Conservation (phyloP, 2,113 vertebrate genomes). For the Phylloscopus whistleri region DNA sequence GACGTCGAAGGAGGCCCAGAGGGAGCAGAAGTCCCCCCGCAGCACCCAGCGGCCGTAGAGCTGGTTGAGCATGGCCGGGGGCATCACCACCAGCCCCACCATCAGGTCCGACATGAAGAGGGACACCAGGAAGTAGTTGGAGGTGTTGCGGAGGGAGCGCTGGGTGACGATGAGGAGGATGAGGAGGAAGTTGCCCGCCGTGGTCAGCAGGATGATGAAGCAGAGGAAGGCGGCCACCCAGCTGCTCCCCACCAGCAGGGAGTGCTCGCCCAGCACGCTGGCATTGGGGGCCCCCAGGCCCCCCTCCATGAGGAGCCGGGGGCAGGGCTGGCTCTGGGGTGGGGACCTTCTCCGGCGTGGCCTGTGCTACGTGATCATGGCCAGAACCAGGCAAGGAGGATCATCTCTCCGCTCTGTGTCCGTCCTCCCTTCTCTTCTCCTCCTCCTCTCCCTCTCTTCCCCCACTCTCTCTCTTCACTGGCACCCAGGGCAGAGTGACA, state of each 20-base stretch:
- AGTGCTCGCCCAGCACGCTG: conserved; percentile 29
- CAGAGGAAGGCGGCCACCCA: conserved; percentile 85
- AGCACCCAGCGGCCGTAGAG: conserved; percentile 92
- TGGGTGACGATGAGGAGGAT: conserved; percentile 89
- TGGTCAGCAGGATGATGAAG: conserved; percentile 86
- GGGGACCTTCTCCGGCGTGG: neutral
- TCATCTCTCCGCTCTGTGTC: neutral
- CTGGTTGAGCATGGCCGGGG: conserved; percentile 93
- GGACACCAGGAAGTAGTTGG: conserved; percentile 95
- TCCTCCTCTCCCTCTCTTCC: neutral
- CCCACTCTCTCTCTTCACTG: neutral
- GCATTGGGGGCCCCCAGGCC: neutral
- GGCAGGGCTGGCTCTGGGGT: neutral
- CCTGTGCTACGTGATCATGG: neutral
- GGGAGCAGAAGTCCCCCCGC: conserved; percentile 82
- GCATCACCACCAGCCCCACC: conserved; percentile 98
- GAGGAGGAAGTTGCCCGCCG: conserved; percentile 84
- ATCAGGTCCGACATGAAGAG: conserved; percentile 95
- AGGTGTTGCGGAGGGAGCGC: conserved; percentile 90
- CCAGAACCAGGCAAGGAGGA: neutral
- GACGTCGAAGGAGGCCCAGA: conserved; percentile 94
- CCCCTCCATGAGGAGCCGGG: conserved; percentile 15
- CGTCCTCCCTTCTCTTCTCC: neutral
- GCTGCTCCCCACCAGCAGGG: conserved; percentile 69
- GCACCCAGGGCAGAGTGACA: neutral